A percentile compares a stretch with the other conserved stretches of the same genome.
Conservation (phyloP, 2,888 invertebrate species). For the Ferrisia virgata region DNA sequence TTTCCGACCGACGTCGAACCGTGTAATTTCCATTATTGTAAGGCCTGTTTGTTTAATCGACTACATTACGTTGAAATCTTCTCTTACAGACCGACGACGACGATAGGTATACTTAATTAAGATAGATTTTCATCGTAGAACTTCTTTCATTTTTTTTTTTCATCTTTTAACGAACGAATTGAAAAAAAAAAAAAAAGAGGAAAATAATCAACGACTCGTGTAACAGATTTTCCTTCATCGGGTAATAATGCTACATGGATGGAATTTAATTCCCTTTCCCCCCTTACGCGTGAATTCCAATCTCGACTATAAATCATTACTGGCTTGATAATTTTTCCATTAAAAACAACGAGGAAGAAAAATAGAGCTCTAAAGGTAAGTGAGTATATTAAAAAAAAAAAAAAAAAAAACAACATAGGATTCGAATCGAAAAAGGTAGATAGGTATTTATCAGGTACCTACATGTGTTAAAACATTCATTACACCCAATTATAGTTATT, state of each 20-base stretch:
- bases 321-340: neutral
- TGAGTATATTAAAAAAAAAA: neutral
- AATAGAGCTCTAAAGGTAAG: neutral
- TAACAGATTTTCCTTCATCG: neutral
- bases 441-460: too few relatives aligned
- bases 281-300: neutral
- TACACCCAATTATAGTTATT: constrained; percentile 43
- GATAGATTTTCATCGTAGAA: neutral
- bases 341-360: neutral
- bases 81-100: neutral
- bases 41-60: neutral
- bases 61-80: neutral
- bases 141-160: neutral
- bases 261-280: neutral
- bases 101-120: neutral
- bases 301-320: neutral
- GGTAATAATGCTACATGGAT: neutral
- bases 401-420: neutral
- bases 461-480: constrained; percentile 35
- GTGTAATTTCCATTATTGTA: neutral
- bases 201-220: neutral
- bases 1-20: neutral
- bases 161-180: neutral
- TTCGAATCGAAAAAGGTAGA: neutral
- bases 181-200: neutral